Evolutionary conservation across 1,140 invertebrate species (phyloP), one percentile per base, ranked within the genome.

Genomic region (Mesaphorura yosii): DNA sequence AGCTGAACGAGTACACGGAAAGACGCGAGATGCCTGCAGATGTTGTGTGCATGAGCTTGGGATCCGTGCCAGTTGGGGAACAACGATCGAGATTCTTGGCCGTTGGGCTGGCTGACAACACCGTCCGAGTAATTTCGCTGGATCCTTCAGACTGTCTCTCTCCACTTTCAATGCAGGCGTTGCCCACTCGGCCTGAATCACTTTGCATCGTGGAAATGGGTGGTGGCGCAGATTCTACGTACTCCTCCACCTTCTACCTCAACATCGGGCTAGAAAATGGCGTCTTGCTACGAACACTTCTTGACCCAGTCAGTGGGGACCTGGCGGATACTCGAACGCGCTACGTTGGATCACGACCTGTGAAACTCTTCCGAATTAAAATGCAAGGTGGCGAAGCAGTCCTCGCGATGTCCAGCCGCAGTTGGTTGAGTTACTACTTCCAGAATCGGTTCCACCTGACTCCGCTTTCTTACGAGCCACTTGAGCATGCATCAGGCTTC

Each of bases 201-300:
- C 73, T 99, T 5, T 96, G 93, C 68, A 88, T 99, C 60, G 89
- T 97, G 7, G 93, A 98, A 73, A 87, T 88, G 77, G 80, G 79
- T 37, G 78, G 76, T 27, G 73, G 75, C 1, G 80, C 79, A 62
- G 80, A 81, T 72, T 10, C 10, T 10, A 77, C 77, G 7, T 72
- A 75, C 6, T 68, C 76, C 48, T 78, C 83, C 54, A 83, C 86
- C 7, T 75, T 98, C 2, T 97, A 97, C 73, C 75, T 99, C 6
- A 98, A 99, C 68, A 96, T 99, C 72, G 96, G 95, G 12, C 71
- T 99, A 14, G 85, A 94, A 73, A 99, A 99, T 72, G 96, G 96
- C 45, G 93, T 94, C 37, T 69, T 99, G 44, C 72, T 98, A 31
- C 76, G 96, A 65, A 96, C 91, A 2, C 92, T 97, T 2, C 69